Conservation (phyloP, 2,797 vertebrate species). For the Eulemur coronatus region DNA sequence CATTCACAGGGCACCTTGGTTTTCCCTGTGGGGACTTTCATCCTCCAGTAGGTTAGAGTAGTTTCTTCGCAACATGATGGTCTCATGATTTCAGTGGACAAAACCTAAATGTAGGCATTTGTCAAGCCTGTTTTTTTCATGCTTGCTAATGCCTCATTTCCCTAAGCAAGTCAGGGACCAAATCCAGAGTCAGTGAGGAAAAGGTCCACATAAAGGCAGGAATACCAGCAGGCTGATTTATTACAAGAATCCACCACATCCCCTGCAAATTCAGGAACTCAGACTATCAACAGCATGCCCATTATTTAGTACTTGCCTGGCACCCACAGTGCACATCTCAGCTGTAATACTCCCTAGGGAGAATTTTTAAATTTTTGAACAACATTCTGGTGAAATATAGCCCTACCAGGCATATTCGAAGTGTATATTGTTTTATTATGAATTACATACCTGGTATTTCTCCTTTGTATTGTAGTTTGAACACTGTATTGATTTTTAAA, state of each 20-base stretch:
- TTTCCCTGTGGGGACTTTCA: background rate
- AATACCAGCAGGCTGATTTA: background rate
- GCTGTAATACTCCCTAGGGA: too few relatives aligned
- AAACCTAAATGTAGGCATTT: background rate
- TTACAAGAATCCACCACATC: background rate
- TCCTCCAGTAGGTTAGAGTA: background rate
- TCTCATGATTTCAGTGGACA: background rate
- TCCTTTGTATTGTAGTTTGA: background rate
- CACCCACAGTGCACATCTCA: background rate
- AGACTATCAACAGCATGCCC: background rate
- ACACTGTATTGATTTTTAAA: background rate
- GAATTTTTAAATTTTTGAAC: background rate
- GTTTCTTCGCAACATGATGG: background rate
- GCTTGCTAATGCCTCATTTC: background rate
- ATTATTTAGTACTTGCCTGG: background rate
- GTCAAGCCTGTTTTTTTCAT: background rate
- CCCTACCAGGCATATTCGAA: background rate
- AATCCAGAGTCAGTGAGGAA: background rate
- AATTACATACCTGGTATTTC: background rate
- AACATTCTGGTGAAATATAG: background rate
- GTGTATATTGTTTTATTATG: background rate
- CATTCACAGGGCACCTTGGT: background rate
- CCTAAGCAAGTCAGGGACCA: background rate
- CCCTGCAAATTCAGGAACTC: background rate
- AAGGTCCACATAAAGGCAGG: background rate